Evolutionary conservation across 2,113 vertebrate species (phyloP).

Genomic region (Protomyctophum bolini): DNA sequence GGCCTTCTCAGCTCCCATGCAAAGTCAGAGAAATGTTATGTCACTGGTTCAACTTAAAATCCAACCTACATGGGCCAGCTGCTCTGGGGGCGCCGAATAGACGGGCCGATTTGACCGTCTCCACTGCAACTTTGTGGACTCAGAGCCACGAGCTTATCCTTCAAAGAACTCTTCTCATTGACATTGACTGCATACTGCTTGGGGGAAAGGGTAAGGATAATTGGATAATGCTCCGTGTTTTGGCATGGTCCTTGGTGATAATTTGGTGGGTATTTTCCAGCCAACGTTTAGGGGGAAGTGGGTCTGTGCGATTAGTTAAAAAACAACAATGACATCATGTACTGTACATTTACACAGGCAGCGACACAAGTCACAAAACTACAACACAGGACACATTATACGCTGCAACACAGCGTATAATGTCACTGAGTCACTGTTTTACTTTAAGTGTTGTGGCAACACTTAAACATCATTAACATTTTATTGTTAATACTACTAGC

Average conservation of each 20-base stretch:
- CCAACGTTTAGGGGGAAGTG: too few species aligned
- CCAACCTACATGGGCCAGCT: background rate
- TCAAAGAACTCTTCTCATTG: background rate
- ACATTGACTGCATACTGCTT: background rate
- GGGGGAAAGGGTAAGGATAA: background rate
- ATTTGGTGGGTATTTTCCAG: background rate
- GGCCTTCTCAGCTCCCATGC: constrained; percentile 1
- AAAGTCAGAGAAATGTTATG: constrained; percentile 15
- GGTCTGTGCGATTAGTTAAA: too few species aligned
- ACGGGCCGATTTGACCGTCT: background rate
- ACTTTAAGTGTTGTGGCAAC: too few species aligned
- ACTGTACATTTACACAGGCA: too few species aligned
- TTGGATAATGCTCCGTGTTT: background rate
- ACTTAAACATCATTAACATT: too few species aligned
- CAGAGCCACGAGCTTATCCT: background rate
- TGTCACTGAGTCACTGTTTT: too few species aligned
- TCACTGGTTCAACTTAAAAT: constrained; percentile 14
- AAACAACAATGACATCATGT: too few species aligned
- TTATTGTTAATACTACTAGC: too few species aligned
- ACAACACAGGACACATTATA: too few species aligned
- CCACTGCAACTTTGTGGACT: background rate
- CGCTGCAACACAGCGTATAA: too few species aligned
- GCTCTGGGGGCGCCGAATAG: background rate
- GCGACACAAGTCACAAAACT: too few species aligned
- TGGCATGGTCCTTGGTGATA: background rate